phyloP scores from a whole-genome alignment of 2,888 invertebrate genomes.

The Hyposoter didymator region DNA sequence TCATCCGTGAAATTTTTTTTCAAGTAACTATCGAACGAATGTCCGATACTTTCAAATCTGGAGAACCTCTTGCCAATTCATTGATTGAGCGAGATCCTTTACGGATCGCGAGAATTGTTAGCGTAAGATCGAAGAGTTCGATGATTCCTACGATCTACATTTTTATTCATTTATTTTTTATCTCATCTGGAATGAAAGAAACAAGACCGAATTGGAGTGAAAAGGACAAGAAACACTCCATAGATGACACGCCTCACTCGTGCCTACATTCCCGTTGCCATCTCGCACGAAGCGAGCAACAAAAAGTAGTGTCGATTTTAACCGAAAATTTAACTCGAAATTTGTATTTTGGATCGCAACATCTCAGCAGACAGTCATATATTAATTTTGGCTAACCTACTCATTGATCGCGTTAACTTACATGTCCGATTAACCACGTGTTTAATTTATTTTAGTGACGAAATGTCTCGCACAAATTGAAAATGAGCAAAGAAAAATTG shows the following conservation, averaged over 20 bases:
- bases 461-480: constrained; percentile 44
- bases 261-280: not conserved
- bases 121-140: not conserved
- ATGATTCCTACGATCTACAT: not conserved
- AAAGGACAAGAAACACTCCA: not conserved
- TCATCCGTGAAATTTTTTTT: not conserved
- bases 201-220: not conserved
- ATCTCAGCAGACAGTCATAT: constrained; percentile 55
- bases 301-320: not conserved
- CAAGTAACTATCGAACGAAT: not conserved
- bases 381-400: constrained; percentile 58
- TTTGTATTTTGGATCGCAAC: constrained; percentile 51
- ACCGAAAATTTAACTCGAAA: not conserved
- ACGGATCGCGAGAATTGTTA: not conserved
- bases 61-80: not conserved
- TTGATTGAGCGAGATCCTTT: not conserved
- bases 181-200: not conserved
- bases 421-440: constrained; percentile 39
- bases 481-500: constrained; percentile 66
- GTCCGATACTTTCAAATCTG: not conserved
- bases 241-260: not conserved
- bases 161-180: not conserved
- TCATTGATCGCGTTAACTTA: constrained; percentile 60
- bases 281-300: constrained; percentile 28
- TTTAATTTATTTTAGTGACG: not conserved